These are phyloP conservation scores for Diadumene lineata DNA, from an alignment of 92 coral and sea anemone genomes.

Conservation along the genomic window DNA sequence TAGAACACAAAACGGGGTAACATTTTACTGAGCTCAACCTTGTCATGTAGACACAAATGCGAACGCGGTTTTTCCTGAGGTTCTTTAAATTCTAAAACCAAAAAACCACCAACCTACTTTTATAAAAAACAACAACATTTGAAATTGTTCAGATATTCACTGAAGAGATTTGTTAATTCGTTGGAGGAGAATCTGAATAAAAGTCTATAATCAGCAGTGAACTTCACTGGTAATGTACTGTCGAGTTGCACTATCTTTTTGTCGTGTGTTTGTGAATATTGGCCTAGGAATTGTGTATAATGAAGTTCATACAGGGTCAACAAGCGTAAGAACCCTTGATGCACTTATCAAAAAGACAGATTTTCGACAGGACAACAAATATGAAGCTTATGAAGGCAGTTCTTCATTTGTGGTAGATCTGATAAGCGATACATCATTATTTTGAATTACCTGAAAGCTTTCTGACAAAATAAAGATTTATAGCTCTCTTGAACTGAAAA, in stretches of 20 bases:
- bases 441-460: neutral
- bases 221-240: no score
- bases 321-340: constrained; percentile 25
- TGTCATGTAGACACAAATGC: constrained; percentile 14
- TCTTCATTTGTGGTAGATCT: constrained; percentile 17
- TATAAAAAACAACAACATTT: neutral
- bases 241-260: neutral
- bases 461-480: constrained; percentile 7
- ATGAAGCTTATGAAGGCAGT: constrained; percentile 4
- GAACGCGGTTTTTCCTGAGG: constrained; percentile 28
- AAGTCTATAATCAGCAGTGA: neutral
- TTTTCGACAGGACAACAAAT: constrained; percentile 26
- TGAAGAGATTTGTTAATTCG: neutral
- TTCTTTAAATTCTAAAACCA: constrained; percentile 1
- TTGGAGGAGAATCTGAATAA: neutral
- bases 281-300: neutral
- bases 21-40: constrained; percentile 5
- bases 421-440: constrained; percentile 11
- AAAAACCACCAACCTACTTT: constrained; percentile 9
- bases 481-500: constrained; percentile 7
- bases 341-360: constrained; percentile 32
- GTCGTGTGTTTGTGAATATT: neutral
- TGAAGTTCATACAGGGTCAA: constrained; percentile 36
- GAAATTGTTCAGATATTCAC: neutral
- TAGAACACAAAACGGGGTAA: constrained; percentile 35